Evolutionary conservation across 2,113 vertebrate genomes (phyloP), one percentile per base, ranked within the genome.

Genomic region (Diadophis punctatus): DNA sequence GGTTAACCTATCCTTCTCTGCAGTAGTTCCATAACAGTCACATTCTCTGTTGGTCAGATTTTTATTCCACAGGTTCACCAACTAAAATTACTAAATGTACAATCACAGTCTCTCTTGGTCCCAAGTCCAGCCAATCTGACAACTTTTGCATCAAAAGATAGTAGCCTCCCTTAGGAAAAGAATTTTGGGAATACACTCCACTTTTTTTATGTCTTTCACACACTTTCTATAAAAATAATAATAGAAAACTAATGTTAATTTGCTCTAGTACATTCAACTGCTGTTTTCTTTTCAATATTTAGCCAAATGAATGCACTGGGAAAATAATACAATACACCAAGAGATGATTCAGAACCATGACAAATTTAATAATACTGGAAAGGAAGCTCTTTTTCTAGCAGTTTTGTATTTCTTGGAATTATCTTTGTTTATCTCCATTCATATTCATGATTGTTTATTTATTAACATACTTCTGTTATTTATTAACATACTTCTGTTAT

Each of bases 381-480:
- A 63, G 4, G 85, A 90, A 80, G 0, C 0, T 49, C 55, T 34
- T 30, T 51, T 0, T 1, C 2, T 90, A 18, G 25, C 30, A 22
- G 22, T 23, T 90, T 90, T 90, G 11, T 52, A 68, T n/a, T 74
- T 89, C 43, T 48, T 39, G 23, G 58, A 91, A 86, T 0, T 0
- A 91, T 27, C 49, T 27, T 10, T 34, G 0, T 16, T 23, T 43
- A 87, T 23, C 12, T 34, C 51, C 27, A 68, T 88, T 91, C 6
- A 43, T 91, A 43, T 68, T 68, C 16, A n/a, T 55, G 30, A 49
- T n/a, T n/a, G 27, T 11, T 43, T 58, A 86, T 58, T 86, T 91
- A 27, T 85, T 39, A 80, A 58, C 52, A 88, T 93, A 88, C 6
- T 56, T 56, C 92, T 87, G 27, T 86, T 95, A 91, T 93, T 85